These are phyloP conservation scores for Itoplectis maculator DNA, from an alignment of 2,888 invertebrate species.

Conservation along the genomic window DNA sequence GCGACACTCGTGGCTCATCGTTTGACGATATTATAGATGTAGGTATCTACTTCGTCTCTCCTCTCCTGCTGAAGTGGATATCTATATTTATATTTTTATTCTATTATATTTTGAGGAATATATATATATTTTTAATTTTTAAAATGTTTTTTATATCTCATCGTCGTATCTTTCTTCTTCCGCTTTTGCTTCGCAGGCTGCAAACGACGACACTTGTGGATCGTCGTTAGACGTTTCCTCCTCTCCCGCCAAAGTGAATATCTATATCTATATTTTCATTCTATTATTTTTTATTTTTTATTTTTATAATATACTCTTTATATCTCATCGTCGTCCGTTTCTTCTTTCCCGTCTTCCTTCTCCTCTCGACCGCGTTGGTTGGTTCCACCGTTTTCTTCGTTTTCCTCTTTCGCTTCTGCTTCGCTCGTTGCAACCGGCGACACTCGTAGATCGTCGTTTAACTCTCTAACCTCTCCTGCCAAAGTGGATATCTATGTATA, in stretches of 20 bases:
- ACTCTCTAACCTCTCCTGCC: background rate
- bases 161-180: conserved; percentile 63
- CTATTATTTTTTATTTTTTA: too few relatives aligned
- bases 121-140: too few relatives aligned
- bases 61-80: too few relatives aligned
- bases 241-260: background rate
- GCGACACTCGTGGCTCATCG: too few relatives aligned
- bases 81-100: too few relatives aligned
- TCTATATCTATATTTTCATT: too few relatives aligned
- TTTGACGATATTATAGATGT: too few relatives aligned
- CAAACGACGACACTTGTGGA: conserved; percentile 12
- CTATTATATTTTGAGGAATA: too few relatives aligned
- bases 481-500: background rate
- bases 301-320: too few relatives aligned
- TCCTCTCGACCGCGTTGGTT: too few relatives aligned
- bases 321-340: conserved; percentile 51
- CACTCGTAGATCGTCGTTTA: background rate
- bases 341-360: conserved; percentile 36
- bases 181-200: conserved; percentile 33
- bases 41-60: too few relatives aligned
- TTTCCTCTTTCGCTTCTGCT: conserved; percentile 42
- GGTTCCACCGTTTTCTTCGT: background rate
- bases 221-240: conserved; percentile 20
- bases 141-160: too few relatives aligned
- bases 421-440: background rate